Base-by-base conservation (phyloP, 2,888 invertebrate species). In the Scaptomyza reducta region DNA sequence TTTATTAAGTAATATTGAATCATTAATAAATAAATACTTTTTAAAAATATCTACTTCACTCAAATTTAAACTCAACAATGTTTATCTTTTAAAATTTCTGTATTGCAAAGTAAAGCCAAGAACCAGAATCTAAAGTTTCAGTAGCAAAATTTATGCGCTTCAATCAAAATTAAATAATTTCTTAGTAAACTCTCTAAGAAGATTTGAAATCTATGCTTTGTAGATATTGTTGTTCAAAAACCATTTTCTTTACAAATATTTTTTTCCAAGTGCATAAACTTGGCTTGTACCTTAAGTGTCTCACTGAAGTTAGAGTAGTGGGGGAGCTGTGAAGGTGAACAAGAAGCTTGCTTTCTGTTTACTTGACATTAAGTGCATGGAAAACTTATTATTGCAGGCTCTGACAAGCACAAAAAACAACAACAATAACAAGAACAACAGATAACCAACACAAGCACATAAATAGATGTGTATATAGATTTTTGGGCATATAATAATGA, bases 341-440 rank as follows among this genome's bases (percentile, higher is more conserved):
- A 50, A 50, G 50, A 38, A 25, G 50, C 47, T 47, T 41, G 53
- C 64, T 70, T 60, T 70, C 85, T 84, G 87, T 87, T 87, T 78
- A 87, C 82, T 88, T 80, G 88, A 88, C 87, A 88, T 85, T 84
- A 88, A 88, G 87, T 84, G 87, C 74, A 77, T 70, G 56, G 81
- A 77, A 79, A 86, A 88, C 78, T 84, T 79, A 86, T 84, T 88
- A 88, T 87, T 89, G 80, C 77, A 77, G 87, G 80, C 77, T 81
- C 76, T 85, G 89, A 77, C 89, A 86, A 70, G 71, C 64, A 71
- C 76, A 71, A 81, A 84, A 78, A 76, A 76, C 80, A 86, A 78
- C 77, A 74, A 80, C 78, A 69, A 40, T 29, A 49, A 27, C 42
- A 46, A 46, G 16, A 47, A 56, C 60, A 54, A 45, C 31, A 66